Conservation (phyloP, 2,888 invertebrate genomes). For the Drosophila leonis region DNA sequence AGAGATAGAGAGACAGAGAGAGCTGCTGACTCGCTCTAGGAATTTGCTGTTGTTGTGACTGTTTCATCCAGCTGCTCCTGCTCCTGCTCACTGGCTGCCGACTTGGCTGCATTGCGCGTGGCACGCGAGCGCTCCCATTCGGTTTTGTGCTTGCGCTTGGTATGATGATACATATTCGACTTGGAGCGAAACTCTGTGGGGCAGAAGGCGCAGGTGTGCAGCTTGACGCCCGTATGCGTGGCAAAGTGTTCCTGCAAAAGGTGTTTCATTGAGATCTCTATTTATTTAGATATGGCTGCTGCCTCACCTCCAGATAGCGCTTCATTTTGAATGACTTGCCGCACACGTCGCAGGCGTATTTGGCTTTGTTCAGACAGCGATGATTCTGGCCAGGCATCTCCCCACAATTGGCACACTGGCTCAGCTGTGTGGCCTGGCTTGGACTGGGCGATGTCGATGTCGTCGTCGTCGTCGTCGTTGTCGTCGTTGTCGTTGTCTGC, state of each 20-base stretch:
- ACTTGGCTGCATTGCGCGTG: slow-evolving; percentile 65
- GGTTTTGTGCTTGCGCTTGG: slow-evolving; percentile 79
- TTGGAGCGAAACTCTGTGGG: slow-evolving; percentile 82
- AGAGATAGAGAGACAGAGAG: slow-evolving; percentile 4
- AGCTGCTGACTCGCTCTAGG: slow-evolving; percentile 19
- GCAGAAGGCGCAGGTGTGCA: slow-evolving; percentile 82
- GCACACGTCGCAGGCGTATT: slow-evolving; percentile 77
- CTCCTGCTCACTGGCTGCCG: slow-evolving; percentile 31
- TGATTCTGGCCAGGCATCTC: slow-evolving; percentile 66
- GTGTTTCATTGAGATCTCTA: too few species aligned
- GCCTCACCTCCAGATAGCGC: slow-evolving; percentile 77
- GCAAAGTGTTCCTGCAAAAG: slow-evolving; percentile 81
- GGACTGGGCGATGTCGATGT: slow-evolving; percentile 17
- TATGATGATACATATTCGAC: slow-evolving; percentile 83
- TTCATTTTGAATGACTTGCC: slow-evolving; percentile 80
- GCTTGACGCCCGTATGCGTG: slow-evolving; percentile 80
- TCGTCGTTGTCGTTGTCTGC: not conserved
- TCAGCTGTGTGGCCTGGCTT: slow-evolving; percentile 14
- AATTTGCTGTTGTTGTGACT: slow-evolving; percentile 28
- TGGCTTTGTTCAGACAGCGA: slow-evolving; percentile 67
- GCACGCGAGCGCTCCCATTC: slow-evolving; percentile 80
- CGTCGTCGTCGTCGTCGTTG: not conserved
- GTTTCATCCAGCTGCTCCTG: slow-evolving; percentile 14
- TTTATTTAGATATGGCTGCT: too few species aligned
- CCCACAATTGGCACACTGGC: slow-evolving; percentile 62